These are phyloP conservation scores for Gambusia affinis DNA, from an alignment of 2,113 vertebrate genomes.

Conservation along the genomic window DNA sequence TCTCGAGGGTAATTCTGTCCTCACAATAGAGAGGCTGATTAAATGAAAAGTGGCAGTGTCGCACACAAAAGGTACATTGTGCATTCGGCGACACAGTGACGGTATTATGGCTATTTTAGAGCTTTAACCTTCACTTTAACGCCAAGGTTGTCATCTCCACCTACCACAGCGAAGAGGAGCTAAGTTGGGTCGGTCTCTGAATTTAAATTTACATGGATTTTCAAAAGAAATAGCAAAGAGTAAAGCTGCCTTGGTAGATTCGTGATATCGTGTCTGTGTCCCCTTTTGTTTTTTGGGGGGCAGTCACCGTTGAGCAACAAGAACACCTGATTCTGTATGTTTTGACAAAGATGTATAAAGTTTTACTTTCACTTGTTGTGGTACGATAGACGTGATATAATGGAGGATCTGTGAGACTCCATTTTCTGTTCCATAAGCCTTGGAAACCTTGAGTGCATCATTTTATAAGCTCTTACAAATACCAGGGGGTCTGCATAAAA, in stretches of 20 bases:
- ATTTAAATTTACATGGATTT: conserved; percentile 21
- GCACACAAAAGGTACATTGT: conserved; percentile 49
- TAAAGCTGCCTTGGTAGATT: background rate
- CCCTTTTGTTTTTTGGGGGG: no score
- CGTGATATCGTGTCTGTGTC: background rate
- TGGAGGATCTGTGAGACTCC: no score
- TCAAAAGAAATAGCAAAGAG: background rate
- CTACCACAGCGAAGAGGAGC: conserved; percentile 1
- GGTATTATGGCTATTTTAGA: conserved; percentile 49
- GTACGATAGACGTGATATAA: background rate
- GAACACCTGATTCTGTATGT: background rate
- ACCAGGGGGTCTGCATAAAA: background rate
- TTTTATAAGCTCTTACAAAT: background rate
- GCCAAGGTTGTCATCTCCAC: conserved; percentile 41
- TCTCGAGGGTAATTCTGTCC: conserved; percentile 47
- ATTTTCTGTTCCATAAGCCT: background rate
- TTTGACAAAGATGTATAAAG: background rate
- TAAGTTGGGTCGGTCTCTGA: background rate
- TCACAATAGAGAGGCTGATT: conserved; percentile 57
- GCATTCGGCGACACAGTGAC: conserved; percentile 40
- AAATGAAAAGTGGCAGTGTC: conserved; percentile 58
- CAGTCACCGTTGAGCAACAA: no score
- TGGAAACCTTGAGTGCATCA: background rate
- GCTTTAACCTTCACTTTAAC: conserved; percentile 46
- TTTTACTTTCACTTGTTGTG: background rate